A percentile compares a stretch with the other conserved stretches of the same genome.
Evolutionary conservation across 2,888 invertebrate species (phyloP).

Genomic region (Platycheirus albimanus): DNA sequence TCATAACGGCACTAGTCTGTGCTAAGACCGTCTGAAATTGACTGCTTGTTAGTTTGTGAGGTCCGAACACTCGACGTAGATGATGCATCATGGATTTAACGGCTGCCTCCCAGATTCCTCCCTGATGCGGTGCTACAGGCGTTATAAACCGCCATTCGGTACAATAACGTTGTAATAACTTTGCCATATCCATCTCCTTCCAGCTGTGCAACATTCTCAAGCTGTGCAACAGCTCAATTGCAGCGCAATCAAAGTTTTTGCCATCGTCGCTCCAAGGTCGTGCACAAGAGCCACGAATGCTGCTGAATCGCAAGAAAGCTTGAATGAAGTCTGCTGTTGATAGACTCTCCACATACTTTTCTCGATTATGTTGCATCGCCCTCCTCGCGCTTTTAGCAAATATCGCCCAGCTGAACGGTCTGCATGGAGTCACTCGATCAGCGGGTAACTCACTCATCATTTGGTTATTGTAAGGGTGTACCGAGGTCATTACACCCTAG

Average conservation of each 20-base stretch:
- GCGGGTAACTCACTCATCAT: constrained; percentile 22
- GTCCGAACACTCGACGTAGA: not conserved
- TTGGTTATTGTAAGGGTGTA: too few relatives aligned
- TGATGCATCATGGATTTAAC: not conserved
- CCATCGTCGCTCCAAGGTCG: constrained; percentile 1
- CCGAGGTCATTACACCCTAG: too few relatives aligned
- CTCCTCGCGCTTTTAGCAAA: constrained; percentile 5
- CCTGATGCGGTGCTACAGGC: not conserved
- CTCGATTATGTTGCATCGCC: not conserved
- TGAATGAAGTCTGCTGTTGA: too few relatives aligned
- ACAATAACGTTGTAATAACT: too few relatives aligned
- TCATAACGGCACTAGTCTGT: not conserved
- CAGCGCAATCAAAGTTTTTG: not conserved
- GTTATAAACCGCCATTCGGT: not conserved
- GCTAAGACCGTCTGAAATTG: not conserved
- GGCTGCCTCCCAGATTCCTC: not conserved
- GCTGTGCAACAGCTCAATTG: not conserved
- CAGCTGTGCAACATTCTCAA: too few relatives aligned
- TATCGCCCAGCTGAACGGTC: constrained; percentile 16
- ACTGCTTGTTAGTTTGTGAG: not conserved
- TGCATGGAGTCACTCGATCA: not conserved
- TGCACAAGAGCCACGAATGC: too few relatives aligned
- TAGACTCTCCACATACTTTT: not conserved
- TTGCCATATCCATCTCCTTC: too few relatives aligned
- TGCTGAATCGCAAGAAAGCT: too few relatives aligned